Base-by-base conservation (phyloP, 37 sponge, comb jelly and placozoan genomes). In the Amphimedon queenslandica region DNA sequence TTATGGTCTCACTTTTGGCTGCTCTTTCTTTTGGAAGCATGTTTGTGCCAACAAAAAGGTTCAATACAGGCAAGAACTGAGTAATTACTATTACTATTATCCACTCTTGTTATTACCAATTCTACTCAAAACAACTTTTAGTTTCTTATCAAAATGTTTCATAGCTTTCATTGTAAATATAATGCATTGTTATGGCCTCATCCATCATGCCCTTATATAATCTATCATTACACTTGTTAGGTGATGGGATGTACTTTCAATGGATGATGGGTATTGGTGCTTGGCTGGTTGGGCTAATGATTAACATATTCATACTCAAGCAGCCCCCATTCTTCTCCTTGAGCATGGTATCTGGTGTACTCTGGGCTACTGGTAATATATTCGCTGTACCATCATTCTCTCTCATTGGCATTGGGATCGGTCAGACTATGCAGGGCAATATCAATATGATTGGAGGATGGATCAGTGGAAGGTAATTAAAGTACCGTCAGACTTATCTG, bases 181-280 rank as follows among this genome's bases (percentile, higher is more conserved):
- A n/a, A n/a, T n/a, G n/a, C n/a, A n/a, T n/a, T n/a, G n/a, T n/a
- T n/a, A n/a, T n/a, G n/a, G n/a, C n/a, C n/a, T n/a, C n/a, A n/a
- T n/a, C n/a, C n/a, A n/a, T n/a, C n/a, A n/a, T n/a, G n/a, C n/a
- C n/a, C n/a, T n/a, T n/a, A n/a, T n/a, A n/a, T n/a, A n/a, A n/a
- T n/a, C n/a, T n/a, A n/a, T n/a, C n/a, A n/a, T n/a, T n/a, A n/a
- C 13, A 18, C 53, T 13, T 60, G 23, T 25, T 6, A 60, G 61
- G 61, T 25, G 61, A 60, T 60, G 61, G 61, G 61, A 60, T 60
- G 61, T 25, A n/a, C 27, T 60, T 60, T 60, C 61, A 60, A 60
- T 60, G 61, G 61, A 60, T 60, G 21, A 60, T 60, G 61, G 27
- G 5, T 60, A 25, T 60, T 25, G 21, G 27, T 11, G 21, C 21